Percentiles rank a stretch among this genome's conserved stretches.
Evolutionary conservation across 2,113 vertebrate genomes (phyloP).

Genomic region (Cepphus grylle): DNA sequence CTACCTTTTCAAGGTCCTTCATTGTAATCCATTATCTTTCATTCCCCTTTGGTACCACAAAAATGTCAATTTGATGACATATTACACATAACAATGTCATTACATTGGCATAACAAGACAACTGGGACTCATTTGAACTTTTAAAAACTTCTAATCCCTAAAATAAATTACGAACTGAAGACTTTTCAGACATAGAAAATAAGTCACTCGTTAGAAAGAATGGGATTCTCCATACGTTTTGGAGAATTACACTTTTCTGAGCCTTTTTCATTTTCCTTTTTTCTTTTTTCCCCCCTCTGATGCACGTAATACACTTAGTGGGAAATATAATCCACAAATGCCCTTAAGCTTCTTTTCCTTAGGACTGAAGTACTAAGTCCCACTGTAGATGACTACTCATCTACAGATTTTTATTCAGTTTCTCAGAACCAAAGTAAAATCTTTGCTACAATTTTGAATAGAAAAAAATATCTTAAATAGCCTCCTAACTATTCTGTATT

Average conservation of each 20-base stretch:
- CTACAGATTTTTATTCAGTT: not conserved
- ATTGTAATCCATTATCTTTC: constrained; percentile 35
- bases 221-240: not conserved
- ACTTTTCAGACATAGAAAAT: not conserved
- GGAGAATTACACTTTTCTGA: not conserved
- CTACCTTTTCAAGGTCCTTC: constrained; percentile 48
- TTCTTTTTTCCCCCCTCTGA: fast-evolving
- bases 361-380: not conserved
- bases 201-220: not conserved
- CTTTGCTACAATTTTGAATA: not conserved
- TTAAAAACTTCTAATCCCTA: constrained; percentile 38
- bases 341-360: not conserved
- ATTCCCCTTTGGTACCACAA: constrained; percentile 14
- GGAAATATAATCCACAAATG: not conserved
- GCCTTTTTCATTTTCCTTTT: too few relatives aligned
- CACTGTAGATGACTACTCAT: not conserved
- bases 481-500: not conserved
- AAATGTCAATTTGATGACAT: constrained; percentile 33
- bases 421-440: not conserved
- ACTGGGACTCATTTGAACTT: constrained; percentile 54
- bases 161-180: constrained; percentile 43
- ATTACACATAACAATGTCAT: constrained; percentile 47
- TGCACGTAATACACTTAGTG: not conserved
- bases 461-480: not conserved
- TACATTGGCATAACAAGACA: constrained; percentile 32